These are phyloP conservation scores for Schizopygopsis pylzovi DNA, from an alignment of 2,797 vertebrate genomes.

Conservation along the genomic window DNA sequence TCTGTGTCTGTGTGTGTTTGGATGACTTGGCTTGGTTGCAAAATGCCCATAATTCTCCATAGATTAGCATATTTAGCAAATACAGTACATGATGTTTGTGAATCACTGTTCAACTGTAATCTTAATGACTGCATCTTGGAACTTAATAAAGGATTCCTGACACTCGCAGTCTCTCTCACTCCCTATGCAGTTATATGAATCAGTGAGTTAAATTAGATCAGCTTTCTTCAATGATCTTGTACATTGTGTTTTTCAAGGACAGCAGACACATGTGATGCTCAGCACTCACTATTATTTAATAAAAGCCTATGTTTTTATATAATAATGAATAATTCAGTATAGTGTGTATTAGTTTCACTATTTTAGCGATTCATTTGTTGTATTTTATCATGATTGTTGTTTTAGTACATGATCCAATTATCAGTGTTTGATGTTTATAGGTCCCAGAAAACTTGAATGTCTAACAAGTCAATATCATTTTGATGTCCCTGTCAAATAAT, in stretches of 20 bases:
- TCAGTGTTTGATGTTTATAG: too few species aligned
- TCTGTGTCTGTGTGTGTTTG: not conserved
- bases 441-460: not conserved
- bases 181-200: constrained; percentile 46
- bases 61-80: constrained; percentile 30
- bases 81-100: constrained; percentile 35
- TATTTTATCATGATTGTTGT: not conserved
- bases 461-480: too few species aligned
- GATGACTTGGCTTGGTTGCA: constrained; percentile 21
- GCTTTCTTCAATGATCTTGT: not conserved
- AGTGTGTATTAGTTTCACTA: not conserved
- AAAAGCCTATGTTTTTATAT: not conserved
- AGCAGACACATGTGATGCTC: not conserved
- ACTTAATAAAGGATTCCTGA: constrained; percentile 42
- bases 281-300: not conserved
- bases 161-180: constrained; percentile 63
- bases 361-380: not conserved
- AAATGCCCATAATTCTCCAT: constrained; percentile 18
- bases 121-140: constrained; percentile 47
- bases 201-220: constrained; percentile 10
- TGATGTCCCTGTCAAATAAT: not conserved
- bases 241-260: constrained; percentile 3
- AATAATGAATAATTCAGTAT: not conserved
- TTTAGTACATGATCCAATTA: not conserved
- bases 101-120: constrained; percentile 39